phyloP scores from a whole-genome alignment of 2,113 vertebrate genomes.

The Eubucco bourcierii region DNA sequence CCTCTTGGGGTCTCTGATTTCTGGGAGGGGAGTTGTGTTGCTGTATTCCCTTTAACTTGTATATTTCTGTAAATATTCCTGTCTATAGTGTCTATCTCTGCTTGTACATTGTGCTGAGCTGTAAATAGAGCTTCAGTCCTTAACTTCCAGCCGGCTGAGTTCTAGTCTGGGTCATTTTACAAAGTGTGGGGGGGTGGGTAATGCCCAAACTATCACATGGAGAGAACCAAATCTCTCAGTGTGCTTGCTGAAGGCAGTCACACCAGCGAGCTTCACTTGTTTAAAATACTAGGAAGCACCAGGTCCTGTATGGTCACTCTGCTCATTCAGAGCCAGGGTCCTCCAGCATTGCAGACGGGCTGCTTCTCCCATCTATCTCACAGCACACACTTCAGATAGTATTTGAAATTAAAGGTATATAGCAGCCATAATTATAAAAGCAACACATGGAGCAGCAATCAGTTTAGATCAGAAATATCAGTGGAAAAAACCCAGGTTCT shows the following conservation, averaged over 20 bases:
- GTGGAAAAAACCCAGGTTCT: background rate
- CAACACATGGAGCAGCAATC: background rate
- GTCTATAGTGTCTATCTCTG: no score
- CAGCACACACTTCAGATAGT: background rate
- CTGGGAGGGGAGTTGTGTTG: no score
- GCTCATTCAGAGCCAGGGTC: background rate
- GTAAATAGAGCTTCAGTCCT: no score
- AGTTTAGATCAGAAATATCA: background rate
- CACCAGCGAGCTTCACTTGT: background rate
- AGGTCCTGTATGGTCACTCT: background rate
- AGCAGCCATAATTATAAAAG: background rate
- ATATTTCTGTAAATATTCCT: no score
- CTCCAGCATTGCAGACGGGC: background rate
- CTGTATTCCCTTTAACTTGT: no score
- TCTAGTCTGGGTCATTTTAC: no score
- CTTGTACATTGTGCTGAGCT: no score
- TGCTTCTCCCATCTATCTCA: background rate
- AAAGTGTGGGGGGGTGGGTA: no score
- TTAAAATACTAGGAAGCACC: background rate
- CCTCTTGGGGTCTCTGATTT: no score
- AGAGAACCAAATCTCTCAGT: no score
- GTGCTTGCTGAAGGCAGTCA: background rate
- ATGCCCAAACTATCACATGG: no score
- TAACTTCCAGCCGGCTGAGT: no score
- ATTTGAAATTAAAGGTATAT: background rate